A percentile compares a stretch with the other conserved stretches of the same genome.
Evolutionary conservation across 2,113 vertebrate genomes (phyloP).

Genomic region (Hypomesus transpacificus): DNA sequence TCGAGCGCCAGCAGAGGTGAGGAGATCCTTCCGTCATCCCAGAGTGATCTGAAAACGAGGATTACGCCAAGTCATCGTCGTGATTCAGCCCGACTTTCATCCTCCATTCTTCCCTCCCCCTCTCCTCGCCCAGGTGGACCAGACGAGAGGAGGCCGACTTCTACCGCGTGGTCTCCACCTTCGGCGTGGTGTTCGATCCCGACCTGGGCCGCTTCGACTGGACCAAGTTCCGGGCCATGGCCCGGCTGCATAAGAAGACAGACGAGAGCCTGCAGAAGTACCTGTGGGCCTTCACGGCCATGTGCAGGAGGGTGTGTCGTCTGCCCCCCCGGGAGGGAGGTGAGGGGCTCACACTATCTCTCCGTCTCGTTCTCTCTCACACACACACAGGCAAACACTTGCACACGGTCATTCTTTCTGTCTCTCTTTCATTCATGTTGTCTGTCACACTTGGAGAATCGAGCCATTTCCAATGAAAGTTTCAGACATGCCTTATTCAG

Average conservation of each 20-base stretch:
- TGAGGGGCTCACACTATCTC: slow-evolving; percentile 47
- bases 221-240: slow-evolving; percentile 98
- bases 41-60: background rate
- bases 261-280: slow-evolving; percentile 97
- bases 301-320: slow-evolving; percentile 94
- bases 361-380: background rate
- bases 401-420: too few species aligned
- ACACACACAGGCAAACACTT: background rate
- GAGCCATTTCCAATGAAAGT: too few species aligned
- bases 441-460: too few species aligned
- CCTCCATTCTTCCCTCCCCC: background rate
- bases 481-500: too few species aligned
- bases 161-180: slow-evolving; percentile 96
- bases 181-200: slow-evolving; percentile 96
- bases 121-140: slow-evolving; percentile 81
- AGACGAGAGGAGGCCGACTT: slow-evolving; percentile 98
- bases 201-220: slow-evolving; percentile 89
- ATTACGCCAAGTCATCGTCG: background rate
- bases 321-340: slow-evolving; percentile 92
- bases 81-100: background rate
- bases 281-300: slow-evolving; percentile 90
- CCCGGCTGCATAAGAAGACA: slow-evolving; percentile 95
- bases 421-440: background rate
- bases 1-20: slow-evolving; percentile 95
- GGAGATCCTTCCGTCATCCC: slow-evolving; percentile 7